These are phyloP conservation scores for Ptychochromis oligacanthus DNA, from an alignment of 2,113 vertebrate genomes.

Conservation along the genomic window DNA sequence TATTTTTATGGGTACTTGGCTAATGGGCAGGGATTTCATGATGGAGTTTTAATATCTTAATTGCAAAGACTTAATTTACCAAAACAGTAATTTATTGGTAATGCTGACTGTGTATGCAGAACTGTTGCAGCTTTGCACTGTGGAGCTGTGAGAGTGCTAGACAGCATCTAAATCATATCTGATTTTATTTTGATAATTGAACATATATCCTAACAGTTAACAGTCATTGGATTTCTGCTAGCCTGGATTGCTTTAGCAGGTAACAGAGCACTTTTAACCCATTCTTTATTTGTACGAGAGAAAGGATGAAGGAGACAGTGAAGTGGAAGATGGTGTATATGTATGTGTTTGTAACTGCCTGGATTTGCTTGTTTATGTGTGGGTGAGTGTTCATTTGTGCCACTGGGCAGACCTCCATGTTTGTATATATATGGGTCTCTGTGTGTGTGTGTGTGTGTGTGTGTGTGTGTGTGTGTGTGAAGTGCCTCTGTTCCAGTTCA, in stretches of 20 bases:
- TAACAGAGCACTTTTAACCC: not conserved
- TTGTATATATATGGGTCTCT: too few species aligned
- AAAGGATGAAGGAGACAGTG: not conserved
- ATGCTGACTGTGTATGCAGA: not conserved
- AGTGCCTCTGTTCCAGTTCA: constrained; percentile 11
- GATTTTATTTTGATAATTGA: constrained; percentile 10
- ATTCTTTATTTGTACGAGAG: not conserved
- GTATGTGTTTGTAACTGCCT: constrained; percentile 19
- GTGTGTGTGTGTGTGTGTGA: not conserved
- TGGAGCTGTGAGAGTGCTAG: not conserved
- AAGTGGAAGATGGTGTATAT: not conserved
- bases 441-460: not conserved
- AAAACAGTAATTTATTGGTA: constrained; percentile 2
- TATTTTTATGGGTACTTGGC: not conserved
- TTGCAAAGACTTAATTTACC: not conserved
- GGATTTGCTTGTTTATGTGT: constrained; percentile 30
- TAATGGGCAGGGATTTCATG: not conserved
- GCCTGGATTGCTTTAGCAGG: not conserved
- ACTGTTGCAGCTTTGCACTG: not conserved
- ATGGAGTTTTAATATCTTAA: not conserved
- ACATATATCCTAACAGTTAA: constrained; percentile 3
- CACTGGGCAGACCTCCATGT: not conserved
- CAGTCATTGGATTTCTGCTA: not conserved
- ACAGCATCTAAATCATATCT: not conserved
- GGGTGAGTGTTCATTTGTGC: constrained; percentile 9